These are phyloP conservation scores for Hippasteria phrygiana DNA, from an alignment of 53 echinoderm and acorn worm species.

Conservation along the genomic window DNA sequence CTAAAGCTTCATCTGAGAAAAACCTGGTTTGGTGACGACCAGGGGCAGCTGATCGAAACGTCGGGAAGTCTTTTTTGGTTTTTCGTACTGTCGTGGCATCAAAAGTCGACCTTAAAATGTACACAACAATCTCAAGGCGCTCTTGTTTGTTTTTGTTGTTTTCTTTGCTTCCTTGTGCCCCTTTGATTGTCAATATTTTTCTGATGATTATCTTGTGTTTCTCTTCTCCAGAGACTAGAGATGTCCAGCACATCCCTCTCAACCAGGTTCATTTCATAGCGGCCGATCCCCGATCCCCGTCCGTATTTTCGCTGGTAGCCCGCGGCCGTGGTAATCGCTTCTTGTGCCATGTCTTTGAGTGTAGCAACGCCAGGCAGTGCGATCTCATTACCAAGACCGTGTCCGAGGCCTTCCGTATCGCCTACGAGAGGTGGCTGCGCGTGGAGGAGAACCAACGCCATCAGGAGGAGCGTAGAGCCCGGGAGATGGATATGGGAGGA, in stretches of 20 bases:
- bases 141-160: no score
- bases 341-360: conserved; percentile 67
- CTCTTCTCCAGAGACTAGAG: conserved; percentile 49
- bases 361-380: conserved; percentile 21
- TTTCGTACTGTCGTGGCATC: no score
- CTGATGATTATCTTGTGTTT: not conserved
- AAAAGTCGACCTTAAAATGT: no score
- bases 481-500: conserved; percentile 56
- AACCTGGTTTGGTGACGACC: no score
- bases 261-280: conserved; percentile 54
- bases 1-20: no score
- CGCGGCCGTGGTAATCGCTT: conserved; percentile 53
- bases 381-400: conserved; percentile 6
- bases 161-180: no score
- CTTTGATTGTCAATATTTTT: no score
- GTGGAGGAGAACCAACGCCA: conserved; percentile 48
- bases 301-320: conserved; percentile 61
- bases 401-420: conserved; percentile 49
- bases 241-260: conserved; percentile 61
- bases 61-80: no score
- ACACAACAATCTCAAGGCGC: no score
- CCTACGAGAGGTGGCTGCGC: conserved; percentile 51
- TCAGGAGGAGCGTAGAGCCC: conserved; percentile 15
- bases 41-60: no score
- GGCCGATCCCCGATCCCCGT: conserved; percentile 38